Conservation (phyloP, 2,113 vertebrate genomes). For the Mastomys natalensis region DNA sequence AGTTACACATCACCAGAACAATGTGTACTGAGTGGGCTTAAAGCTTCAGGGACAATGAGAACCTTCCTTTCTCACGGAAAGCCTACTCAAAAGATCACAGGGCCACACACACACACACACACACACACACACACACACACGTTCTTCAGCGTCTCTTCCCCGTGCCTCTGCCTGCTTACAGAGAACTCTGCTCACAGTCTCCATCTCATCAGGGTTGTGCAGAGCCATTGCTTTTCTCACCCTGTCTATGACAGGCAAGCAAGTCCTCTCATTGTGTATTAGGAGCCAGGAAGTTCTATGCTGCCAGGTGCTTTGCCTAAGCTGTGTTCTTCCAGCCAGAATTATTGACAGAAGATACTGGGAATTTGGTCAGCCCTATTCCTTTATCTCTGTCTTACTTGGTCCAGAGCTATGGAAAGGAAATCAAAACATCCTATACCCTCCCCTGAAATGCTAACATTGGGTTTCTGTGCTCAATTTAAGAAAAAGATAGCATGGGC, state of each 20-base stretch:
- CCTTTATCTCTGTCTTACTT: neutral
- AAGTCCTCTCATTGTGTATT: neutral
- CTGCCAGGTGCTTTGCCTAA: neutral
- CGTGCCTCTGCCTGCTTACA: neutral
- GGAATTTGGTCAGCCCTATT: neutral
- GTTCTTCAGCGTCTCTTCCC: neutral
- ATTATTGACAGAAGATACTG: neutral
- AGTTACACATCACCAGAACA: neutral
- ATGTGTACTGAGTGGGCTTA: conserved; percentile 17
- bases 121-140: too few species aligned
- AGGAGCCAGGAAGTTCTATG: neutral
- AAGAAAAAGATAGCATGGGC: neutral
- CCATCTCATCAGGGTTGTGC: neutral
- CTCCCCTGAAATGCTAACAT: neutral
- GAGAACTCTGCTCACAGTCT: neutral
- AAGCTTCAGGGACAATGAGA: neutral
- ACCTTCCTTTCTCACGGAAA: neutral
- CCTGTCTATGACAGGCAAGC: neutral
- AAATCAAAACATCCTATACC: neutral
- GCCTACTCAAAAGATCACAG: neutral
- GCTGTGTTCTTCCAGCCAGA: neutral
- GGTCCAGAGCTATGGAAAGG: neutral
- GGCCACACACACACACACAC: too few species aligned
- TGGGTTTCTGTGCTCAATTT: neutral
- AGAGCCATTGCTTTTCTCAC: neutral